Base-by-base conservation (phyloP, 1,140 invertebrate species). In the Lucilia cuprina region DNA sequence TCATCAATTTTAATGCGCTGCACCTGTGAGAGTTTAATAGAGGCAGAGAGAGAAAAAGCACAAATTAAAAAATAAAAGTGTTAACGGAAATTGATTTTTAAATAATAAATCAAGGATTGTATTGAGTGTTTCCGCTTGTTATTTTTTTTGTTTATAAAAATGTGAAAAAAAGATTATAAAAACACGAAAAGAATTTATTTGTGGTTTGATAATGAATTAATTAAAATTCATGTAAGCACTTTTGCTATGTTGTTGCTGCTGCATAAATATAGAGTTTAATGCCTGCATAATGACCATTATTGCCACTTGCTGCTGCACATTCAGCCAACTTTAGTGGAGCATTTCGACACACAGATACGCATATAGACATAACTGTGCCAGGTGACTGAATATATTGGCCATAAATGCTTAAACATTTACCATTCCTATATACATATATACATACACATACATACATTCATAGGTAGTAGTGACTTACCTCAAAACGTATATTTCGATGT, bases 401-500 rank as follows among this genome's bases (percentile, higher is more conserved):
- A 60, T n/a, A 14, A 14, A 60, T 17, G 17, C 8, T 70, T 21
- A 21, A 60, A n/a, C 50, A 60, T 60, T 30, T 30, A 30, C 17
- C 17, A 14, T 17, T 7, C 55, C 25, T 30, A 30, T 30, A 3
- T 30, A 60, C 55, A 17, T n/a, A n/a, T n/a, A n/a, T n/a, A n/a
- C n/a, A n/a, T n/a, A n/a, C n/a, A n/a, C n/a, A n/a, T n/a, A n/a
- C n/a, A n/a, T n/a, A n/a, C n/a, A n/a, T n/a, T n/a, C n/a, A n/a
- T 60, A 60, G 1, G 65, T 21, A 70, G 60, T 19, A 47, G 49
- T n/a, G 74, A 89, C 89, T 98, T 83, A 99, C 98, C 93, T 99
- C 97, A 94, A 99, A 99, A 92, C 98, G 97, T 87, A 99, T 97
- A 87, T 99, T 98, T 83, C 96, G 94, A 92, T 99, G 96, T 87